These are phyloP conservation scores for Neocrepidodera transversa DNA, from an alignment of 2,888 invertebrate species.

Conservation along the genomic window DNA sequence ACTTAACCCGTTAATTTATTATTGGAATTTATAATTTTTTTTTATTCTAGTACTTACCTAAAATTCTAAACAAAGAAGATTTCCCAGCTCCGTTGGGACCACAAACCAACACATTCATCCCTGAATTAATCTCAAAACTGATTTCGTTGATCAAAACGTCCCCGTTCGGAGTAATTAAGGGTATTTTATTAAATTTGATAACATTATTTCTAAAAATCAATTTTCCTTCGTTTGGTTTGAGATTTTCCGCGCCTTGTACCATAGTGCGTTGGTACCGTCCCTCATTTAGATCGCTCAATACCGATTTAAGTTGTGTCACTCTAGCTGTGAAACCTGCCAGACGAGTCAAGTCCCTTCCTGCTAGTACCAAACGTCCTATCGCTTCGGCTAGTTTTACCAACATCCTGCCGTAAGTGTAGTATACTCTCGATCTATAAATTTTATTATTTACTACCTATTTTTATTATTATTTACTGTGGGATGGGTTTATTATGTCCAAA, in stretches of 20 bases:
- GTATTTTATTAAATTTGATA: conserved; percentile 91
- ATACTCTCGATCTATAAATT: conserved; percentile 73
- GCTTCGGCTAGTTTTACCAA: conserved; percentile 96
- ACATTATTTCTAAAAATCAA: conserved; percentile 86
- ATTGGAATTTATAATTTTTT: no score
- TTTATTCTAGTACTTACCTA: conserved; percentile 91
- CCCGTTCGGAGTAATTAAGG: conserved; percentile 96
- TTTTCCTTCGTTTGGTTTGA: conserved; percentile 76
- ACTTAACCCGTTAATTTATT: no score
- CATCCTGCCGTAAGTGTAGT: conserved; percentile 97
- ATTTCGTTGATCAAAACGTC: conserved; percentile 91
- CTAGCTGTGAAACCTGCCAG: conserved; percentile 94
- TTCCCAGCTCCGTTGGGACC: conserved; percentile 99
- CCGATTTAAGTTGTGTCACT: conserved; percentile 86
- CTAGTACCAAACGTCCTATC: conserved; percentile 92
- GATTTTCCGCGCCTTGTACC: conserved; percentile 62
- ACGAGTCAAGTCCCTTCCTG: conserved; percentile 92
- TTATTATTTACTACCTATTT: no score
- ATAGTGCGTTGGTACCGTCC: conserved; percentile 77
- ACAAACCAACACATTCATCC: conserved; percentile 96
- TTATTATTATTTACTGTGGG: no score
- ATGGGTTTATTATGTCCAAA: no score
- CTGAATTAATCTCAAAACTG: conserved; percentile 85
- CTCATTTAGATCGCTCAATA: conserved; percentile 81
- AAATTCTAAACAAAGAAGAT: conserved; percentile 93